Evolutionary conservation across 1,140 invertebrate species (phyloP), one percentile per base, ranked within the genome.

Genomic region (Neuroterus valhalla): DNA sequence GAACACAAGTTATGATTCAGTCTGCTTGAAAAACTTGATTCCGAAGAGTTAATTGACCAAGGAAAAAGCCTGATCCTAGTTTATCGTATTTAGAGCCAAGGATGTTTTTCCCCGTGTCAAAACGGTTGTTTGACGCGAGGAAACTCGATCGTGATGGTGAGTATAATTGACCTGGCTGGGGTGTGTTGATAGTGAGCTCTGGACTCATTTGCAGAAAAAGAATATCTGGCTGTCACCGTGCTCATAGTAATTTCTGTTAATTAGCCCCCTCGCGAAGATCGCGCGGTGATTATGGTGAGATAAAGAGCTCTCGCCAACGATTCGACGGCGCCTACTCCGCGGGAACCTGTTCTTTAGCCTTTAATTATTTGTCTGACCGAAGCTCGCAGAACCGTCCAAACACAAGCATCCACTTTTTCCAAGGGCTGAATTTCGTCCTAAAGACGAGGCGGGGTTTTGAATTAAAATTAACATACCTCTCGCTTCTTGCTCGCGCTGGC

Each of bases 331-430:
- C 55, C 55, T 62, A 38, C 55, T 10, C 55, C 23, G 55, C 55
- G 55, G 55, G 55, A 62, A 62, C 55, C 23, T 23, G 55, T 62
- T 62, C 55, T 31, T 62, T 14, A 26, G 55, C 26, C 55, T 62
- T 62, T 62, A 62, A 62, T 62, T 62, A 62, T 62, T 62, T 62
- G 55, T 62, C 55, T 62, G 55, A 38, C 55, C 55, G 55, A 62
- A 31, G 55, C 55, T 26, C 26, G 31, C 8, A 62, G 55, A 62
- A 62, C 31, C 19, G 55, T 26, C 23, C 11, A 31, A 50, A 55
- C 23, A 6, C 3, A 52, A 26, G 21, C 26, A 62, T 14, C 55
- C 31, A 62, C 23, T 62, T 62, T 62, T 62, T 62, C 55, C 31
- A 31, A 38, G 55, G 55, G 31, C 55, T 26, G 23, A 31, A 62